Evolutionary conservation across 1,140 invertebrate species (phyloP), one percentile per base, ranked within the genome.

Genomic region (Bombus superbus): DNA sequence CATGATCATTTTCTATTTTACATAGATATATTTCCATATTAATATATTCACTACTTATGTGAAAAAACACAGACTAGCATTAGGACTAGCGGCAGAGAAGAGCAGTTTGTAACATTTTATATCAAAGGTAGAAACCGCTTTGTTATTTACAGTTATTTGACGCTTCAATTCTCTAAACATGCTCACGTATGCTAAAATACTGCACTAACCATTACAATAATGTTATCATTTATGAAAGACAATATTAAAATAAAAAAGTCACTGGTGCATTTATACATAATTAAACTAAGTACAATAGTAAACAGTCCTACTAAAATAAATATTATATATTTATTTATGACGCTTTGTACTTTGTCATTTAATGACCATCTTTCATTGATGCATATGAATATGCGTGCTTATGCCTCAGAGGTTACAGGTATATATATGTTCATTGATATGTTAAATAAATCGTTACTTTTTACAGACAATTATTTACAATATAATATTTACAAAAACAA

Each of bases 1-100:
- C 10, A 25, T 25, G 22, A 69, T 32, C 62, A 32, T 32, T 32
- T 18, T 18, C 38, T 8, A n/a, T 32, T 85, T 86, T 74, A 83
- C 72, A 83, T 22, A 32, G 62, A 76, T 10, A 57, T 83, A 47
- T 66, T 8, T 71, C 35, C 57, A 69, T 1, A 68, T 38, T 47
- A 32, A 32, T 18, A 87, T 35, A 38, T 72, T 72, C 22, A 18
- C 28, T 28, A 72, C 13, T n/a, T n/a, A 72, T 42, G 6, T 9
- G 28, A 42, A 15, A n/a, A 42, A 22, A 38, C 18, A 69, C 35
- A 4, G 38, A 40, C 40, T 72, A 72, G 13, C 11, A 42, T 72
- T 42, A 42, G 6, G 28, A 72, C 6, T 42, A 40, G 11, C 25
- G 8, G 6, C 47, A 53, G 5, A 47, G 13, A 47, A 47, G 0